These are phyloP conservation scores for Pomatorhinus ruficollis DNA, from an alignment of 2,113 vertebrate species.

Conservation along the genomic window DNA sequence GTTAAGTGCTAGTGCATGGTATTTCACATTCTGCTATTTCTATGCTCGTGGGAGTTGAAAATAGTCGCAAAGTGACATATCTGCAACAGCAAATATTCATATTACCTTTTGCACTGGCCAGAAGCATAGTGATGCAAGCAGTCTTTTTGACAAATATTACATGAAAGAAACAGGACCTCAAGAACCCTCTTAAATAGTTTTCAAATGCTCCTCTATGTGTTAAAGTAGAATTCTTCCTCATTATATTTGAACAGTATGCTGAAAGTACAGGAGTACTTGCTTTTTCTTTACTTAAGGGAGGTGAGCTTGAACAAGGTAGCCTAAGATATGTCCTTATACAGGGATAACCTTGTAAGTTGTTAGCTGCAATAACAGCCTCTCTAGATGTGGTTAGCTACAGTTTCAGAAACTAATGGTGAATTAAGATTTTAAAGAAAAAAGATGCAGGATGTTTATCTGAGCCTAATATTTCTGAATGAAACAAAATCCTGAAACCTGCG, in stretches of 20 bases:
- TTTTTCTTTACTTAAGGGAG: constrained; percentile 14
- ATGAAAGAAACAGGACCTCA: not conserved
- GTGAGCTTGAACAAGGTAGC: constrained; percentile 45
- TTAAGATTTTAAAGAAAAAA: constrained; percentile 57
- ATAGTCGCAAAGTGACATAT: constrained; percentile 16
- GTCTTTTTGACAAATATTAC: not conserved
- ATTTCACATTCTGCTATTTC: not conserved
- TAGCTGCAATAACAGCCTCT: not conserved
- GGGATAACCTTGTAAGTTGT: not conserved
- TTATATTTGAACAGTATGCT: not conserved
- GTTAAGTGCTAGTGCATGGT: not conserved
- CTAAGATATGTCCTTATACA: constrained; percentile 20
- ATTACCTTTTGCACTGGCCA: not conserved
- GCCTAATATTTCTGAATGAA: constrained; percentile 53
- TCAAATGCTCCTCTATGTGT: constrained; percentile 32
- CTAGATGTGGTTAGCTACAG: constrained; percentile 27
- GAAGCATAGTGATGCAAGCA: not conserved
- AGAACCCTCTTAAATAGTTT: not conserved
- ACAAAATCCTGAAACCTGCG: constrained; percentile 43
- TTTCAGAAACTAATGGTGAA: constrained; percentile 45
- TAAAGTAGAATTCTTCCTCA: constrained; percentile 62
- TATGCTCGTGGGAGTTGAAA: constrained; percentile 31
- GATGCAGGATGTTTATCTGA: constrained; percentile 34
- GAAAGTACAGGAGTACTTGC: constrained; percentile 11
- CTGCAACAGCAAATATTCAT: constrained; percentile 33